Conservation (phyloP, 2,888 invertebrate species). For the Leptinotarsa juncta region DNA sequence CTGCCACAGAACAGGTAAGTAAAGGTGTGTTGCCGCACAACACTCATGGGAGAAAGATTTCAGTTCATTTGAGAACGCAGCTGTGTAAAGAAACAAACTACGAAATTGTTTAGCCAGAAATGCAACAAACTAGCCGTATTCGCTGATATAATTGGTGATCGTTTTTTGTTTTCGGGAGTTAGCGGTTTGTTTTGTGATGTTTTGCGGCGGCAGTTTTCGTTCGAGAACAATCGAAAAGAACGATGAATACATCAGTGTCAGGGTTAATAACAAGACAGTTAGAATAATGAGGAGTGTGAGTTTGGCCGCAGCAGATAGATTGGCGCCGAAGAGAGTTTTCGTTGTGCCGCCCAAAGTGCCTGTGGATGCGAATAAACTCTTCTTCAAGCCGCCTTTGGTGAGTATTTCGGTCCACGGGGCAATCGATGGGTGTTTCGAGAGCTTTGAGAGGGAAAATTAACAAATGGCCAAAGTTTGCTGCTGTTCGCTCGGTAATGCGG, state of each 20-base stretch:
- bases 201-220: slow-evolving; percentile 63
- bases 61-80: slow-evolving; percentile 39
- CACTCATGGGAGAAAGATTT: slow-evolving; percentile 39
- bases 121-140: slow-evolving; percentile 31
- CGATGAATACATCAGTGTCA: slow-evolving; percentile 60
- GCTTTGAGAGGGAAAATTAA: background rate
- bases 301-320: slow-evolving; percentile 49
- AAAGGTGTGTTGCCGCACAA: slow-evolving; percentile 34
- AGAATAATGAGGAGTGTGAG: slow-evolving; percentile 58
- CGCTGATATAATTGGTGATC: slow-evolving; percentile 23
- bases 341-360: slow-evolving; percentile 57
- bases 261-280: slow-evolving; percentile 57
- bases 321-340: slow-evolving; percentile 51
- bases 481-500: background rate
- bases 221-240: slow-evolving; percentile 59
- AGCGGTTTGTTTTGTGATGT: slow-evolving; percentile 48
- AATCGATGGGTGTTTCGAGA: background rate
- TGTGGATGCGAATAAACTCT: slow-evolving; percentile 43
- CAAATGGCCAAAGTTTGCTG: background rate
- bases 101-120: slow-evolving; percentile 30
- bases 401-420: slow-evolving; percentile 15
- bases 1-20: slow-evolving; percentile 37
- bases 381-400: slow-evolving; percentile 41
- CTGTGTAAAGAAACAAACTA: slow-evolving; percentile 35
- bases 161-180: background rate